Percentiles rank a stretch among this genome's conserved stretches.
Evolutionary conservation across 2,888 invertebrate species (phyloP).

Genomic region (Eupeodes luniger): DNA sequence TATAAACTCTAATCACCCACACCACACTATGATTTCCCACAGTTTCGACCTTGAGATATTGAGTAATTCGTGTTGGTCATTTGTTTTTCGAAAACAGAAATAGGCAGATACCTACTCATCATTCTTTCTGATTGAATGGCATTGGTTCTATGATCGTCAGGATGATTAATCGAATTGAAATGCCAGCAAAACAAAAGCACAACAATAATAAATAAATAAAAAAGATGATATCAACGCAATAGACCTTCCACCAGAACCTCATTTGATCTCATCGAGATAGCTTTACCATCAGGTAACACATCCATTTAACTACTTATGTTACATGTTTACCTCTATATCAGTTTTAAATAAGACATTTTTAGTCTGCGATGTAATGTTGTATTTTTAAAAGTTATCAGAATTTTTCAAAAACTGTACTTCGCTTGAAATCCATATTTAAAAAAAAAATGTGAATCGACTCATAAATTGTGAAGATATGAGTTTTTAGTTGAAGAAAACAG

Average conservation of each 20-base stretch:
- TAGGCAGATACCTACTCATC: conserved; percentile 10
- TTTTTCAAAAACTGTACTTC: no score
- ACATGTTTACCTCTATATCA: not conserved
- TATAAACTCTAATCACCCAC: not conserved
- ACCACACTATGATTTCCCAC: not conserved
- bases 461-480: no score
- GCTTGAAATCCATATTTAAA: no score
- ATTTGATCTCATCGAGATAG: conserved; percentile 46
- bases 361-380: conserved; percentile 5
- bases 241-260: conserved; percentile 62
- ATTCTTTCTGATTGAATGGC: conserved; percentile 14
- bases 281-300: conserved; percentile 21
- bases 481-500: no score
- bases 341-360: conserved; percentile 7
- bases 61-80: conserved; percentile 1
- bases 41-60: conserved; percentile 5
- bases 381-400: not conserved
- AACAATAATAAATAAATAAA: not conserved
- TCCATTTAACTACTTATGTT: conserved; percentile 8
- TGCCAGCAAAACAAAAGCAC: conserved; percentile 9
- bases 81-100: not conserved
- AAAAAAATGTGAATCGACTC: no score
- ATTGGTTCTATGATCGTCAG: conserved; percentile 19
- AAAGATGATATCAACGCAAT: conserved; percentile 37
- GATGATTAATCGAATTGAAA: conserved; percentile 48